These are phyloP conservation scores for Phalera bucephala DNA, from an alignment of 2,888 invertebrate genomes.

Conservation along the genomic window DNA sequence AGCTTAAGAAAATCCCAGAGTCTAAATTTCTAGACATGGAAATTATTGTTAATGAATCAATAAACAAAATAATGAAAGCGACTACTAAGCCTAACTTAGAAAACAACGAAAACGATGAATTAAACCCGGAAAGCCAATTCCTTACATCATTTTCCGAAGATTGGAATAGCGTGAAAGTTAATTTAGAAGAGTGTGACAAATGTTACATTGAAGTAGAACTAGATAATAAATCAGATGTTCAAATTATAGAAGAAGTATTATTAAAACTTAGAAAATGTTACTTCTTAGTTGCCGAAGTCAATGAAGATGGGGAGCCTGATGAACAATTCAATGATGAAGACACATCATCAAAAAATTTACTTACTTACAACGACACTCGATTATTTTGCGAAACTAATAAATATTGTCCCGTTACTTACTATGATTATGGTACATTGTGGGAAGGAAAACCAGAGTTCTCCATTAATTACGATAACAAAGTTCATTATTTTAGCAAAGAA, in stretches of 20 bases:
- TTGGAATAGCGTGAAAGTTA: constrained; percentile 62
- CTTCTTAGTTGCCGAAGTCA: constrained; percentile 40
- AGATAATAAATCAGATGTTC: constrained; percentile 64
- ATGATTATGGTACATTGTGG: constrained; percentile 80
- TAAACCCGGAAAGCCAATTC: constrained; percentile 23
- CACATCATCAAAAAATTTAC: constrained; percentile 40
- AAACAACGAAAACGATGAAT: constrained; percentile 28
- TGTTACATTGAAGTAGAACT: constrained; percentile 71
- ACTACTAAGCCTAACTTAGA: constrained; percentile 8
- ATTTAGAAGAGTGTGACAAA: constrained; percentile 64
- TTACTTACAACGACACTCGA: constrained; percentile 52
- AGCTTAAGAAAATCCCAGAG: constrained; percentile 22
- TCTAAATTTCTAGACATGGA: constrained; percentile 32
- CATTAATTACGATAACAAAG: constrained; percentile 75
- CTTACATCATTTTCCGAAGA: constrained; percentile 44
- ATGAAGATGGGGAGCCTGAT: constrained; percentile 48
- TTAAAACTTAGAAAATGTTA: constrained; percentile 59
- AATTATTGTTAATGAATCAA: constrained; percentile 40
- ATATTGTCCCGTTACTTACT: constrained; percentile 85
- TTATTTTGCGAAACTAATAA: constrained; percentile 81
- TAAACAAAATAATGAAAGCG: constrained; percentile 28
- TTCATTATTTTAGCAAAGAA: constrained; percentile 79
- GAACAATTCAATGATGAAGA: constrained; percentile 47
- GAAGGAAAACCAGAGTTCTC: constrained; percentile 83
- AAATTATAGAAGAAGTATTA: constrained; percentile 61